Evolutionary conservation across 2,797 vertebrate genomes (phyloP).

Genomic region (Knipowitschia caucasica): DNA sequence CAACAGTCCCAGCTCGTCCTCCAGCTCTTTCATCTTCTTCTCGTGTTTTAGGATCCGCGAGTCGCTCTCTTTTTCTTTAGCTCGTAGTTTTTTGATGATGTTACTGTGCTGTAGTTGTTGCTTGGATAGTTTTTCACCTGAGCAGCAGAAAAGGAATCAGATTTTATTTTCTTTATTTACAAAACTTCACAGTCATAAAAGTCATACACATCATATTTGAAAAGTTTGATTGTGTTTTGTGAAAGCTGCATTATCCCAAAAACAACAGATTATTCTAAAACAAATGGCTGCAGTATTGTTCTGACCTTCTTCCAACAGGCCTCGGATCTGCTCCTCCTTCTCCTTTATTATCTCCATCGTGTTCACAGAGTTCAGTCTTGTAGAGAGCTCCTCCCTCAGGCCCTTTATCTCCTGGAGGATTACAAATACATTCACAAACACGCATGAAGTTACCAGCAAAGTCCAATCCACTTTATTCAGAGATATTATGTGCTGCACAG

Average conservation of each 20-base stretch:
- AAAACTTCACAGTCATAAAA: too few species aligned
- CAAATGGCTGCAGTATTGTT: too few species aligned
- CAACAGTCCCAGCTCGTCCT: conserved; percentile 87
- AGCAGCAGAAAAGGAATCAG: too few species aligned
- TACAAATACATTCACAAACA: conserved; percentile 1
- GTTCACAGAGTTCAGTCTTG: conserved; percentile 87
- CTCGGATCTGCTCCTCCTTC: conserved; percentile 96
- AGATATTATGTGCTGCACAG: too few species aligned
- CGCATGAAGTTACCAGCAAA: not conserved
- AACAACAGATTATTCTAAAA: too few species aligned
- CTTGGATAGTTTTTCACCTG: conserved; percentile 97
- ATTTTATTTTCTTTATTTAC: too few species aligned
- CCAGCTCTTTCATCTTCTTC: conserved; percentile 87
- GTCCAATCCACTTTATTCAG: too few species aligned
- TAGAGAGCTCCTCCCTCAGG: conserved; percentile 89
- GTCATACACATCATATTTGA: too few species aligned
- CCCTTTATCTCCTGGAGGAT: conserved; percentile 86
- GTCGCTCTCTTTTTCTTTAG: conserved; percentile 93
- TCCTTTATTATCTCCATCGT: conserved; percentile 91
- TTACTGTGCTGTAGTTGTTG: conserved; percentile 96
- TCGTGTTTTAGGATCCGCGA: conserved; percentile 78
- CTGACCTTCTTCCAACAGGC: conserved; percentile 92
- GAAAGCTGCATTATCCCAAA: too few species aligned
- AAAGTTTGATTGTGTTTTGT: too few species aligned
- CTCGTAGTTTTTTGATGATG: conserved; percentile 96